Evolutionary conservation across 2,113 vertebrate genomes (phyloP).

Genomic region (Brachyhypopomus occidentalis): DNA sequence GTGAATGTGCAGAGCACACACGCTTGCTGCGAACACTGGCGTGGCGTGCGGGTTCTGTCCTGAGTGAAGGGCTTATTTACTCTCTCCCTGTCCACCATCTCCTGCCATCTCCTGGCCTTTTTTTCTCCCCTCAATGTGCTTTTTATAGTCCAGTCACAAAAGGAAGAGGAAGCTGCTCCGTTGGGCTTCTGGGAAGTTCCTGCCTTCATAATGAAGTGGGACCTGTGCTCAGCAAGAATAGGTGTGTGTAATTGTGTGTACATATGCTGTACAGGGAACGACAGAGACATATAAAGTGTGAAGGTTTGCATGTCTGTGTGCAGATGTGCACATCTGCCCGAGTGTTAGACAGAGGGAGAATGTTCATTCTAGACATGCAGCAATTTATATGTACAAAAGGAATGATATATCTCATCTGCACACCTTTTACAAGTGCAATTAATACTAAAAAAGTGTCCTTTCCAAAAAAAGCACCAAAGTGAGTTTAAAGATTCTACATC

Average conservation of each 20-base stretch:
- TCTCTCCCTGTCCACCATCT: constrained; percentile 3
- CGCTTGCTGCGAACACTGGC: constrained; percentile 12
- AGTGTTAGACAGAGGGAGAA: too few relatives aligned
- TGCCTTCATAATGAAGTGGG: not conserved
- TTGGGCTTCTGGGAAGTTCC: constrained; percentile 28
- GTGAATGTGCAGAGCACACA: not conserved
- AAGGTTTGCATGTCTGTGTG: not conserved
- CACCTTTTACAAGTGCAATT: not conserved
- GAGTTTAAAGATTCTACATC: not conserved
- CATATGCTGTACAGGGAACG: not conserved
- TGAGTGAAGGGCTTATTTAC: constrained; percentile 34
- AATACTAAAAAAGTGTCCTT: not conserved
- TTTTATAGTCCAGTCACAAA: constrained; percentile 34
- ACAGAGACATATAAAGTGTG: not conserved
- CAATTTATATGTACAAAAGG: not conserved
- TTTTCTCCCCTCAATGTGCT: constrained; percentile 34
- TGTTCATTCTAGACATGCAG: too few relatives aligned
- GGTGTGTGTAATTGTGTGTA: constrained; percentile 24
- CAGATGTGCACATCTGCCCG: too few relatives aligned
- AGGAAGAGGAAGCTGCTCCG: not conserved
- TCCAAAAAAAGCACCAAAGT: not conserved
- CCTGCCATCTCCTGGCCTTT: not conserved
- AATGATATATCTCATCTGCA: not conserved
- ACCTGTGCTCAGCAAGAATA: not conserved
- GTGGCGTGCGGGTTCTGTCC: constrained; percentile 19